These are phyloP conservation scores for Tenrec ecaudatus DNA, from an alignment of 2,113 vertebrate genomes.

Conservation along the genomic window DNA sequence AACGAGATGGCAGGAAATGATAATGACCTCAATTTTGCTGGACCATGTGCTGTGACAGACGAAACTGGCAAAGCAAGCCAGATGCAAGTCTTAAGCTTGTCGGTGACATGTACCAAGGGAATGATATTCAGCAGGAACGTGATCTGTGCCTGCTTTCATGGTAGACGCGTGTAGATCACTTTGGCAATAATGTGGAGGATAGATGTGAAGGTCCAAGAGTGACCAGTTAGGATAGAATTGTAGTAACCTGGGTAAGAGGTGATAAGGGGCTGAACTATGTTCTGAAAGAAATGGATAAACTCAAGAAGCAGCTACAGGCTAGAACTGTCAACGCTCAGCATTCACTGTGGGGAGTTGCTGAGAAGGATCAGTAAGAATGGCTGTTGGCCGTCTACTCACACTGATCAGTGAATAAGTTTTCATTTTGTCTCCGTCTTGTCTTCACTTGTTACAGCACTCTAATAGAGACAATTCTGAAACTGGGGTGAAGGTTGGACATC, in stretches of 20 bases:
- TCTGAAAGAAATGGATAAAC: constrained; percentile 9
- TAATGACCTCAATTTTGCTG: not conserved
- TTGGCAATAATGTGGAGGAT: not conserved
- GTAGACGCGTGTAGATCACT: not conserved
- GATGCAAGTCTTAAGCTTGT: not conserved
- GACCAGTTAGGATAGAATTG: not conserved
- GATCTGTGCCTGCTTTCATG: not conserved
- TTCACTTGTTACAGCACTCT: constrained; percentile 5
- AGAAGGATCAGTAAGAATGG: constrained; percentile 27
- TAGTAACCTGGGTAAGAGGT: not conserved
- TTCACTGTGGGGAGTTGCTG: not conserved
- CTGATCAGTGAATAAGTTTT: constrained; percentile 1
- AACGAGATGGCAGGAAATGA: not conserved
- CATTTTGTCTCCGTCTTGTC: not conserved
- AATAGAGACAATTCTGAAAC: constrained; percentile 45
- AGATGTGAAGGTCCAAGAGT: not conserved
- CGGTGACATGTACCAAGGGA: not conserved
- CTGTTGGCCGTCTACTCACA: not conserved
- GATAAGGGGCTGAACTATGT: not conserved
- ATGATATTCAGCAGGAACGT: not conserved
- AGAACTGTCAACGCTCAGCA: not conserved
- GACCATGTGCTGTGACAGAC: not conserved
- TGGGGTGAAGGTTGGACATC: not conserved
- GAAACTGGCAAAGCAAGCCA: not conserved
- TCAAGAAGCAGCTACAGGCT: not conserved